Evolutionary conservation across 2,888 invertebrate genomes (phyloP), one percentile per base, ranked within the genome.

Genomic region (Acrocyrtus sp.): DNA sequence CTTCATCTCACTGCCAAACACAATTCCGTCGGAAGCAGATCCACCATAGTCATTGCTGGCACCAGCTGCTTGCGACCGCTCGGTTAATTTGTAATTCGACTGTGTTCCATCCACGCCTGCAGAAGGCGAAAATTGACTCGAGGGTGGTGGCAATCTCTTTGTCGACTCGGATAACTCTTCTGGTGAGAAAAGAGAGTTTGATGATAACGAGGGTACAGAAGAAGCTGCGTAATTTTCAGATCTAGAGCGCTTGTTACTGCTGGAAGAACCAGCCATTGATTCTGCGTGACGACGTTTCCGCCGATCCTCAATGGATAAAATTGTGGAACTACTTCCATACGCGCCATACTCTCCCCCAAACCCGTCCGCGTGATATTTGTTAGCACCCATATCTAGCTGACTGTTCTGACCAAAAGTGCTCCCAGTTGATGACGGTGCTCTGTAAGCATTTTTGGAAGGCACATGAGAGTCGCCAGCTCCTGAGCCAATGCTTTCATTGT

Each of bases 341-440:
- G 72, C 41, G 26, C 72, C 66, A 43, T 34, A 72, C 17, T 72
- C 72, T 22, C 57, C 57, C 8, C 72, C 72, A 22, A 61, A 66
- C 27, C 54, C 47, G 21, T 65, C 72, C 1, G 51, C 69, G 41
- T 72, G 72, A 58, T 58, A 63, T 19, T 72, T 65, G 53, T 47
- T 72, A 72, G 72, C 72, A 72, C 72, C 65, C 65, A 60, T 41
- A 5, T 72, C 72, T 34, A 34, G 27, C 48, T 72, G 72, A 65
- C 72, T 72, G 50, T 22, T 50, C 53, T 72, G 65, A 26, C 72
- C 65, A 53, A 58, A 72, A 29, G 63, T 61, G 62, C 72, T 72
- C 58, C 54, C 47, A 8, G 27, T 6, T n/a, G 5, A 17, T 12
- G 53, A 15, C 19, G 63, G 34, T 26, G 58, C 8, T 39, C 69